phyloP scores from a whole-genome alignment of 1,140 invertebrate genomes.

The Caenorhabditis inopinata region DNA sequence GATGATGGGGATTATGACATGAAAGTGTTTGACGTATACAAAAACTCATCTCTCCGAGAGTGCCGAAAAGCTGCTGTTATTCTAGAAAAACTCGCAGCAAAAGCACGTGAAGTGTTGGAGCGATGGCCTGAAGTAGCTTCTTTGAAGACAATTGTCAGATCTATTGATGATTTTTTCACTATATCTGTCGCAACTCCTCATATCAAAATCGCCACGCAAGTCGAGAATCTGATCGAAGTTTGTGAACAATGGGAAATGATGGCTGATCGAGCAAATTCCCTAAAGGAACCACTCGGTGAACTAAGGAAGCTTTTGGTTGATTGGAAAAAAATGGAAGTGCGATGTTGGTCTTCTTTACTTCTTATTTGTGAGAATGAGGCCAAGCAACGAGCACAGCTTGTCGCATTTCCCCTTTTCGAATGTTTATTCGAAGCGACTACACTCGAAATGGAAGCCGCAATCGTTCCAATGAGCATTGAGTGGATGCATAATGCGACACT shows the following conservation, averaged over 20 bases:
- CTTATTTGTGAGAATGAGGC: conserved; percentile 68
- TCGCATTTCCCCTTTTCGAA: conserved; percentile 59
- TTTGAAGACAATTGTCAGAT: conserved; percentile 74
- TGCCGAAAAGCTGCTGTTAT: conserved; percentile 72
- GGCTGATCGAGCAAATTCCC: conserved; percentile 81
- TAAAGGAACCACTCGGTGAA: conserved; percentile 74
- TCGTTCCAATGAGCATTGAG: conserved; percentile 58
- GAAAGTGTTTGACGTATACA: conserved; percentile 73
- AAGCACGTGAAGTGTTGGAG: conserved; percentile 69
- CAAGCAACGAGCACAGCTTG: conserved; percentile 50
- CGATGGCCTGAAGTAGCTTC: conserved; percentile 68
- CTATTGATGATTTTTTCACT: conserved; percentile 60
- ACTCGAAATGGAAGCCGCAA: not conserved
- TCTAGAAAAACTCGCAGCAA: conserved; percentile 82
- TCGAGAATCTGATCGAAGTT: conserved; percentile 76
- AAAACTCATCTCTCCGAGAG: conserved; percentile 73
- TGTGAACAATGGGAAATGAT: conserved; percentile 69
- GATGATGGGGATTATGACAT: conserved; percentile 73
- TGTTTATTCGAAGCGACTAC: conserved; percentile 37
- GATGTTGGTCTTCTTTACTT: conserved; percentile 79
- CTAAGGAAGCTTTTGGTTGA: conserved; percentile 80
- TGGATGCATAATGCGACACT: conserved; percentile 79
- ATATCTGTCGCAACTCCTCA: conserved; percentile 1
- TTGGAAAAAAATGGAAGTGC: conserved; percentile 83
- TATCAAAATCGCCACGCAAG: conserved; percentile 71